Evolutionary conservation across 35 echinoderm and acorn worm species (phyloP), one percentile per base, ranked within the genome.

Genomic region (Strongylocentrotus purpuratus): DNA sequence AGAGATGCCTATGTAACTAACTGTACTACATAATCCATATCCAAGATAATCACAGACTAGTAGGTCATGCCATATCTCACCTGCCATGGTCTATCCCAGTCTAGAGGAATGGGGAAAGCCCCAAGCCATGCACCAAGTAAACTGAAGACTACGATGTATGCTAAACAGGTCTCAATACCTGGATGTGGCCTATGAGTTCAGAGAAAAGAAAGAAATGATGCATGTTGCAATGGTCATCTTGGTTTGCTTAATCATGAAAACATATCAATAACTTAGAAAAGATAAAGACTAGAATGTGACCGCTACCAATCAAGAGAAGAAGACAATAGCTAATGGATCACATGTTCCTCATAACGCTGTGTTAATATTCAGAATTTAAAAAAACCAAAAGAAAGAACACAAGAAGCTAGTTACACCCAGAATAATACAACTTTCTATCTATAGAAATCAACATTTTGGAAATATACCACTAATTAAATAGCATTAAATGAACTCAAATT

Each of bases 1-100:
- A 41, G 35, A 41, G 35, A 41, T 41, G 3, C 35, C 35, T 41
- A 41, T 41, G 35, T 41, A 41, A 41, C 35, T 41, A 41, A 41
- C 35, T 41, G 3, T 3, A 41, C 35, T 41, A 41, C 35, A 41
- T 41, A 41, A 41, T 41, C 35, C 35, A 41, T 41, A 41, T 41
- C 35, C 35, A 41, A 41, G 35, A 41, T 41, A 41, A 41, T 41
- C 35, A 41, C 35, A 41, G 35, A 41, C 3, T 41, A 41, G 35
- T 59, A n/a, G 28, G 65, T 28, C 65, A 78, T 22, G 65, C 65
- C 20, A n/a, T 28, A 22, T 78, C 65, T 78, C 90, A 97, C 97
- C 98, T 99, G 98, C 98, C 98, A 99, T 20, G 97, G 97, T 96
- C 98, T 96, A 85, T 99, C 98, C 98, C 98, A 99, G 85, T 99